A percentile compares a stretch with the other conserved stretches of the same genome.
Evolutionary conservation across 2,797 vertebrate genomes (phyloP).

Genomic region (Sebastes kiyomatsui): DNA sequence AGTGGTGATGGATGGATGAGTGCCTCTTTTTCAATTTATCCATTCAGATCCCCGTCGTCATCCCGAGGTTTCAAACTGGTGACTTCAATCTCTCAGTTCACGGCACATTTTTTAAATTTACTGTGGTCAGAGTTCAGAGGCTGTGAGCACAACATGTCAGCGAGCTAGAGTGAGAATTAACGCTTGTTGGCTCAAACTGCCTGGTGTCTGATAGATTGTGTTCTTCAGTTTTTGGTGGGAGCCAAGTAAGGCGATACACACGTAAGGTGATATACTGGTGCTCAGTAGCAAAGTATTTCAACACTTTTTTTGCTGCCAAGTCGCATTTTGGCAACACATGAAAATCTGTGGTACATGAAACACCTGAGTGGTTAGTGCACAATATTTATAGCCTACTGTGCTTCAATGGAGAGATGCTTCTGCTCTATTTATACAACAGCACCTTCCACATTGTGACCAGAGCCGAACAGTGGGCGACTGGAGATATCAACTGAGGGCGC

Average conservation of each 20-base stretch:
- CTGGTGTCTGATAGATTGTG: not conserved
- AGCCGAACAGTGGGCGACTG: not conserved
- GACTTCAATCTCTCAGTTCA: conserved; percentile 32
- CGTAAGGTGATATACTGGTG: not conserved
- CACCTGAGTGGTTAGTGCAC: not conserved
- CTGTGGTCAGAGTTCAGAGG: conserved; percentile 2
- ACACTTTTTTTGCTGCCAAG: not conserved
- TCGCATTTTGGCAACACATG: not conserved
- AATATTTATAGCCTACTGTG: not conserved
- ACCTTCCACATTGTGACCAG: not conserved
- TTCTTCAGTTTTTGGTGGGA: not conserved
- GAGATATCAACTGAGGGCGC: not conserved
- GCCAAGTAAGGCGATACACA: not conserved
- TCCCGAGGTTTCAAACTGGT: conserved; percentile 31
- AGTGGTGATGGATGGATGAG: conserved; percentile 58
- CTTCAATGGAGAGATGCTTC: not conserved
- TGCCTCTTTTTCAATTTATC: conserved; percentile 46
- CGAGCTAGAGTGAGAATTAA: conserved; percentile 15
- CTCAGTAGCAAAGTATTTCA: not conserved
- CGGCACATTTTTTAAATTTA: conserved; percentile 13
- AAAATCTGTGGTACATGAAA: not conserved
- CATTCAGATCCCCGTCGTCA: conserved; percentile 32
- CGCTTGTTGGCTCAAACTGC: conserved; percentile 7
- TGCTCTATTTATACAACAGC: not conserved
- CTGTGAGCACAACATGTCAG: conserved; percentile 7